Evolutionary conservation across 2,113 vertebrate species (phyloP).

Genomic region (Sminthopsis crassicaudata): DNA sequence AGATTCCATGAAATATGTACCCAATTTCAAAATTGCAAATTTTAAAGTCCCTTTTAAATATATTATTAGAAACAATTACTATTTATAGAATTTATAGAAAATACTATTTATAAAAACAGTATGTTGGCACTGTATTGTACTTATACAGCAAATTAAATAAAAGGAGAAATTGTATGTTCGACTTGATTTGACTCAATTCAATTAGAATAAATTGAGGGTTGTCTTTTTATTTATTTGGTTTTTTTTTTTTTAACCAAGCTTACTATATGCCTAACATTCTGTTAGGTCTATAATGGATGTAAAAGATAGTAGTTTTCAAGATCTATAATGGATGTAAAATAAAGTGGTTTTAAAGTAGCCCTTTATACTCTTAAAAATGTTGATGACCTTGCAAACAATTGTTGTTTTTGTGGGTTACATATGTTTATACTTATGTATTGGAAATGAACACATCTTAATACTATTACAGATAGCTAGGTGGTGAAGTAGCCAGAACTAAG

Average conservation of each 20-base stretch:
- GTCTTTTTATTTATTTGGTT: neutral
- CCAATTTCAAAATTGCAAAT: neutral
- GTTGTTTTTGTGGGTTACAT: neutral
- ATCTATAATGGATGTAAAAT: too few species aligned
- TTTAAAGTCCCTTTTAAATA: neutral
- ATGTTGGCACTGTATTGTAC: neutral
- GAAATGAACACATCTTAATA: neutral
- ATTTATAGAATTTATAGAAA: slow-evolving; percentile 1
- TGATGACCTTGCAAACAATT: neutral
- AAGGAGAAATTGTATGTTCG: slow-evolving; percentile 22
- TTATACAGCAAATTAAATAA: neutral
- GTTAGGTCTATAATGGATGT: neutral
- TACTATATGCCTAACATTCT: too few species aligned
- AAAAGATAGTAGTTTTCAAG: neutral
- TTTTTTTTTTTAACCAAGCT: neutral
- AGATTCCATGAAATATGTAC: neutral
- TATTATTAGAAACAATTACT: neutral
- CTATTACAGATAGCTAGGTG: neutral
- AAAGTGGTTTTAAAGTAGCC: too few species aligned
- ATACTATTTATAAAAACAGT: too few species aligned
- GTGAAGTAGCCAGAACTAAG: neutral
- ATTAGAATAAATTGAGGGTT: neutral
- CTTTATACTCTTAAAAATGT: neutral
- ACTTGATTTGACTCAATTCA: neutral
- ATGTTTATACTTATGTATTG: neutral